Evolutionary conservation across 2,113 vertebrate genomes (phyloP).

Genomic region (Stomatorhinus ivindoensis): DNA sequence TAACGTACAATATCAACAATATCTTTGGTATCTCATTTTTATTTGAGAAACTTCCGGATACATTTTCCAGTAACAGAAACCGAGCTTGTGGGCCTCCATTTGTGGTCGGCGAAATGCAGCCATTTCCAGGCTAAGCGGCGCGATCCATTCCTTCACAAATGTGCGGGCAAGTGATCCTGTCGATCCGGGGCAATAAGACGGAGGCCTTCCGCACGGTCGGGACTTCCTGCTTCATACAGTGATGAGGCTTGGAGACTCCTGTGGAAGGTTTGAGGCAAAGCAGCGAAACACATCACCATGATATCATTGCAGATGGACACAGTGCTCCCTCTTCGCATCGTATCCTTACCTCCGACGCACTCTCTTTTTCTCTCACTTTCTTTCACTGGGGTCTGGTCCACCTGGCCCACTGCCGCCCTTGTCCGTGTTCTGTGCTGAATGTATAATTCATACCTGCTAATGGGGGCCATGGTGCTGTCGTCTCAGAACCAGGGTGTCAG

Average conservation of each 20-base stretch:
- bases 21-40: neutral
- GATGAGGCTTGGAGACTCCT: neutral
- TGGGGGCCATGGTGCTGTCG: constrained; percentile 34
- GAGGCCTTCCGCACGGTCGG: neutral
- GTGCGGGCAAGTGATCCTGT: neutral
- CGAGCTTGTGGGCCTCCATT: neutral
- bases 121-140: neutral
- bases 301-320: constrained; percentile 10
- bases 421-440: constrained; percentile 29
- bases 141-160: neutral
- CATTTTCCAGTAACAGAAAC: neutral
- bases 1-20: neutral
- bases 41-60: neutral
- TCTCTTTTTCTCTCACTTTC: neutral
- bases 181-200: neutral
- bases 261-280: neutral
- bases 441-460: constrained; percentile 52
- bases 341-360: neutral
- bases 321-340: neutral
- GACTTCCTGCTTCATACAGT: neutral
- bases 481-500: constrained; percentile 26
- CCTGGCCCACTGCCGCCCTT: neutral
- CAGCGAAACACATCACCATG: constrained; percentile 13
- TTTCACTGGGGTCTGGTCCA: constrained; percentile 3
- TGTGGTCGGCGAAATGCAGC: neutral